These are phyloP conservation scores for Liodrosophila aerea DNA, from an alignment of 2,888 invertebrate species.

Conservation along the genomic window DNA sequence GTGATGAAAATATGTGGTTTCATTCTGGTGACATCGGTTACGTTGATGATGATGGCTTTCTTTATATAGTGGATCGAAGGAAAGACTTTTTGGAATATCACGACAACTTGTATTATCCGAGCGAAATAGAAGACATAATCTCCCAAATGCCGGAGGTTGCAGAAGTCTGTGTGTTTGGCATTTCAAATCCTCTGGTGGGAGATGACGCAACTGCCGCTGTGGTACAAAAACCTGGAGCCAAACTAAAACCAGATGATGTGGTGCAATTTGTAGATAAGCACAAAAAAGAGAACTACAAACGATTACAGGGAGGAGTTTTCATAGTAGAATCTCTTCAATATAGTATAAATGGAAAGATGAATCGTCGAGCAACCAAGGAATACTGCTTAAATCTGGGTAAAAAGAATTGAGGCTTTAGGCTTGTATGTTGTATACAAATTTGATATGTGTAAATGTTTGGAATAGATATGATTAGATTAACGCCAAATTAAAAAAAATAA, in stretches of 20 bases:
- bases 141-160: slow-evolving; percentile 65
- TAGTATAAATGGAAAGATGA: slow-evolving; percentile 71
- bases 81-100: slow-evolving; percentile 77
- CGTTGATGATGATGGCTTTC: slow-evolving; percentile 76
- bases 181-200: slow-evolving; percentile 65
- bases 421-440: too few species aligned
- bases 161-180: slow-evolving; percentile 77
- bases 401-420: too few species aligned
- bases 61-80: slow-evolving; percentile 74
- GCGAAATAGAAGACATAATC: slow-evolving; percentile 75
- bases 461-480: too few species aligned
- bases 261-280: slow-evolving; percentile 62
- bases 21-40: slow-evolving; percentile 80
- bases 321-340: slow-evolving; percentile 68
- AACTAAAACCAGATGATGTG: slow-evolving; percentile 66
- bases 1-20: slow-evolving; percentile 73
- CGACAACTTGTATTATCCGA: slow-evolving; percentile 71
- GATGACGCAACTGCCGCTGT: slow-evolving; percentile 79
- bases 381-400: slow-evolving; percentile 13
- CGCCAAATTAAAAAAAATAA: too few species aligned
- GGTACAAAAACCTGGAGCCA: slow-evolving; percentile 51
- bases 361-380: slow-evolving; percentile 51
- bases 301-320: slow-evolving; percentile 72
- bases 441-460: too few species aligned
- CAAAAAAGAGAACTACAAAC: slow-evolving; percentile 61